Conservation (phyloP, 2,113 vertebrate species). For the Electrona antarctica region DNA sequence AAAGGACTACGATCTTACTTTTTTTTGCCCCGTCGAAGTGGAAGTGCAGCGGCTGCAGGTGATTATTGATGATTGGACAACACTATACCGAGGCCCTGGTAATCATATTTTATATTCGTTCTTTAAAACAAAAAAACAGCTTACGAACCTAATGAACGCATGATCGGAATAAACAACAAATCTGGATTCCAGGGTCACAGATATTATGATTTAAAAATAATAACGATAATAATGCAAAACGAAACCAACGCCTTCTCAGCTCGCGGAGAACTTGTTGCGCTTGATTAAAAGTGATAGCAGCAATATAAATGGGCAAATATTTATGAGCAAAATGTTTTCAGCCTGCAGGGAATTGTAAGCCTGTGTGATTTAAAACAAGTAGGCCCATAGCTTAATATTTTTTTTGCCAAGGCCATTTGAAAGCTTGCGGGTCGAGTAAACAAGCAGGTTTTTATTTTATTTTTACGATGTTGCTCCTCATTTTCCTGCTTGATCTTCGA, state of each 20-base stretch:
- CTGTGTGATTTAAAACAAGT: no score
- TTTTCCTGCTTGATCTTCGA: constrained; percentile 57
- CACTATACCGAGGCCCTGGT: background rate
- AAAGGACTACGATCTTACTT: background rate
- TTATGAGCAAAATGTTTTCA: constrained; percentile 52
- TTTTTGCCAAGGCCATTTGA: constrained; percentile 35
- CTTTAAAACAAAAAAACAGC: no score
- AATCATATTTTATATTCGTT: background rate
- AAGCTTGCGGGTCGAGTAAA: constrained; percentile 27
- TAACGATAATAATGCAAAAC: no score
- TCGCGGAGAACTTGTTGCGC: constrained; percentile 67
- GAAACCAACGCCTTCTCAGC: no score
- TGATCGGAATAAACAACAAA: no score
- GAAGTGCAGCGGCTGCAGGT: constrained; percentile 30
- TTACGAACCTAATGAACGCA: no score
- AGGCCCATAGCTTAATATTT: no score
- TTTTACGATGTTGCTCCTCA: constrained; percentile 51
- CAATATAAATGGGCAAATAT: constrained; percentile 53
- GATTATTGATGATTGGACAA: background rate
- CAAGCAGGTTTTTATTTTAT: constrained; percentile 40
- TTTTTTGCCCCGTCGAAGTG: background rate
- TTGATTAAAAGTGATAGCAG: constrained; percentile 17
- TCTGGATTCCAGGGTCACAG: no score
- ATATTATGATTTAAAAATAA: no score
- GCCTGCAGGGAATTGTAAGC: constrained; percentile 28